phyloP scores from a whole-genome alignment of 2,888 invertebrate species.

The Camptogramma bilineatum region DNA sequence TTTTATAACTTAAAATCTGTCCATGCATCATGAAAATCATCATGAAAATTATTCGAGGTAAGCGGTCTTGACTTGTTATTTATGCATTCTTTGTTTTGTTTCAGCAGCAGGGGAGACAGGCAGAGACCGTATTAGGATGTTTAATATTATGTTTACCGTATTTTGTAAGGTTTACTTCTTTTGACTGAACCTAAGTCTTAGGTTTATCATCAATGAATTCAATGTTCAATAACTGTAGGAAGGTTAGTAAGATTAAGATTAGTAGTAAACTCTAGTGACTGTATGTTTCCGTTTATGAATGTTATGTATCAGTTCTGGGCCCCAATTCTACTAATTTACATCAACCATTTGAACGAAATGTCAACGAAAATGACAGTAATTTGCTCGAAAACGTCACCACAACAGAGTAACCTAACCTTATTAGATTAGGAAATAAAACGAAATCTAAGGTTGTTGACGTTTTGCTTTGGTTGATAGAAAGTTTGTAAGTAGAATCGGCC shows the following conservation, averaged over 20 bases:
- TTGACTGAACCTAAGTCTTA: constrained; percentile 47
- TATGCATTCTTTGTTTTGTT: constrained; percentile 55
- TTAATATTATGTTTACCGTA: constrained; percentile 34
- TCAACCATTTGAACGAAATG: too few relatives aligned
- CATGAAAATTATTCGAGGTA: background rate
- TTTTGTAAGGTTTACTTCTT: constrained; percentile 45
- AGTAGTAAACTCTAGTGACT: constrained; percentile 6
- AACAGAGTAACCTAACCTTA: too few relatives aligned
- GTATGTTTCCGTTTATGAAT: constrained; percentile 1
- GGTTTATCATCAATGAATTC: constrained; percentile 29
- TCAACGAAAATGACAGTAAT: too few relatives aligned
- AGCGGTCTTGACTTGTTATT: background rate
- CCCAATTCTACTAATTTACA: too few relatives aligned
- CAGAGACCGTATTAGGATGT: constrained; percentile 57
- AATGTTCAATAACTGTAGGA: constrained; percentile 19
- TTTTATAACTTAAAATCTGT: too few relatives aligned
- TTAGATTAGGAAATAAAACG: too few relatives aligned
- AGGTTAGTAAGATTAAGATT: constrained; percentile 11
- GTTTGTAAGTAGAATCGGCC: too few relatives aligned
- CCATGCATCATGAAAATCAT: too few relatives aligned
- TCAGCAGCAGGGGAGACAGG: constrained; percentile 63
- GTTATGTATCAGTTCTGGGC: background rate
- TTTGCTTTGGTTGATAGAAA: too few relatives aligned
- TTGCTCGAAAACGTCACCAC: too few relatives aligned
- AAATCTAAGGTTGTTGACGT: too few relatives aligned